These are phyloP conservation scores for Drosophila peninsularis DNA, from an alignment of 2,888 invertebrate species.

Conservation along the genomic window DNA sequence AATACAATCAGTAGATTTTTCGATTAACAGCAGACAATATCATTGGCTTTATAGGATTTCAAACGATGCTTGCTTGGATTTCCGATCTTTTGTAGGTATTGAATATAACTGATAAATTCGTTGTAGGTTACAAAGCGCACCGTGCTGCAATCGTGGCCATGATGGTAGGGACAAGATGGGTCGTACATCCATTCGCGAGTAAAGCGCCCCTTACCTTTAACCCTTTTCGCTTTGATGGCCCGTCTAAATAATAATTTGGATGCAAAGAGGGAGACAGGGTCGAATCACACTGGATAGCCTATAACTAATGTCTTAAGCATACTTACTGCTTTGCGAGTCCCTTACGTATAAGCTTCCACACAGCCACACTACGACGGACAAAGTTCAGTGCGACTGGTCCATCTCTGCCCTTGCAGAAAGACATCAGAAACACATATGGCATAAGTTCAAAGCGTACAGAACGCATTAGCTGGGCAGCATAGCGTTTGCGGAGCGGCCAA, in stretches of 20 bases:
- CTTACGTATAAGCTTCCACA: background rate
- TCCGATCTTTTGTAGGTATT: conserved; percentile 11
- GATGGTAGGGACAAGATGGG: conserved; percentile 41
- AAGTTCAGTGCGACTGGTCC: conserved; percentile 13
- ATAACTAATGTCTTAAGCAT: background rate
- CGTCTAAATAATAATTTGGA: background rate
- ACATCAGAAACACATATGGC: conserved; percentile 30
- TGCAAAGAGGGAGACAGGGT: background rate
- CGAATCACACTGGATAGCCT: background rate
- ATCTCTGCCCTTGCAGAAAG: background rate
- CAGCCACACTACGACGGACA: rapidly evolving
- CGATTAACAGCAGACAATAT: conserved; percentile 21
- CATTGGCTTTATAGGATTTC: background rate
- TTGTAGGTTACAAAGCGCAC: conserved; percentile 15
- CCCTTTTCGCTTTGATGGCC: background rate
- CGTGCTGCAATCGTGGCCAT: conserved; percentile 3
- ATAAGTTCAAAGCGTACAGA: conserved; percentile 32
- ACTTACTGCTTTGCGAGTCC: background rate
- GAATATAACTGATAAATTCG: conserved; percentile 27
- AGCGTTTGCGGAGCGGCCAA: conserved; percentile 25
- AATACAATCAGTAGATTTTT: background rate
- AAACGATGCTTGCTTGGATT: background rate
- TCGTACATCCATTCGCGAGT: conserved; percentile 45
- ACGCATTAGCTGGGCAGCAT: background rate
- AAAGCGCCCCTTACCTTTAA: background rate